Base-by-base conservation (phyloP, 2,797 vertebrate genomes). In the Erithacus rubecula region DNA sequence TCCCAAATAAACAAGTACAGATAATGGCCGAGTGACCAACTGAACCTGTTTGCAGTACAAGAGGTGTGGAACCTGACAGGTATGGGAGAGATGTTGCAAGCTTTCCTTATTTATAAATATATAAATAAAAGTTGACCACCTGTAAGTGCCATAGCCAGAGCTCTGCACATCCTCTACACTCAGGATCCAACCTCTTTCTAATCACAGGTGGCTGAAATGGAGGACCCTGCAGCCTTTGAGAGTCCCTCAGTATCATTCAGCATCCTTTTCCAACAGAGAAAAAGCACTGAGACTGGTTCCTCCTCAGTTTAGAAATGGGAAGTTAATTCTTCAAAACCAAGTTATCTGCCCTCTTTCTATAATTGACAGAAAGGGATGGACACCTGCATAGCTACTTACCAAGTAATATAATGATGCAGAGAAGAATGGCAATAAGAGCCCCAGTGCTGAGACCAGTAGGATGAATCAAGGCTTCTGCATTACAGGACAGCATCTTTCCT, bases 361-460 rank as follows among this genome's bases (percentile, higher is more conserved):
- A 10, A 16, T 32, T 51, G 72, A 15, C 24, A 79, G 64, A 76
- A 87, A 69, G 52, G 41, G 34, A 62, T 0, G 1, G 30, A 82
- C 29, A 71, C 6, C 10, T 82, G 43, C 24, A 76, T 52, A 58
- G 41, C 36, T 78, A 98, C 98, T 99, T 98, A 99, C 99, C 98
- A 55, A 99, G 98, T 91, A 99, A 97, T 92, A 99, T 99, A 97
- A 99, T 95, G 97, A 99, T 98, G 63, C 99, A 99, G 53, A 99
- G 98, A 80, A 99, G 98, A 94, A 99, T 99, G 96, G 99, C 99
- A 89, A 99, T 97, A 87, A 99, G 97, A 37, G 99, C 99, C 7
- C 99, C 99, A 2, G 99, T 99, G 98, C 99, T 99, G 93, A 99
- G 98, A 14, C 99, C 99, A 10, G 99, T 98, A 52, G 98, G 98